A percentile compares a stretch with the other conserved stretches of the same genome.
Evolutionary conservation across 2,888 invertebrate species (phyloP).

Genomic region (Campoplex nolae): DNA sequence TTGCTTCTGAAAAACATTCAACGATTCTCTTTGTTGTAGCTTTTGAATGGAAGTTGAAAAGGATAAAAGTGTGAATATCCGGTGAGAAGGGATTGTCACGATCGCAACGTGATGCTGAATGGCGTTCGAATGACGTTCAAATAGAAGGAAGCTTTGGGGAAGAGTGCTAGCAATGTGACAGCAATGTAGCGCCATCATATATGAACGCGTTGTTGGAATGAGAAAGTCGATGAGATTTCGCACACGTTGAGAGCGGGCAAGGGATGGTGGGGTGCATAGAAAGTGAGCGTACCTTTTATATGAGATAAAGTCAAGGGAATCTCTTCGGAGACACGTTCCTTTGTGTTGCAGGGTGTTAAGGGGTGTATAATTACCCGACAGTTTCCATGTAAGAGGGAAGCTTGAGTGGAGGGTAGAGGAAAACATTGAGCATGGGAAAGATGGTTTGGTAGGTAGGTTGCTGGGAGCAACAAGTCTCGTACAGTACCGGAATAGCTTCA

Average conservation of each 20-base stretch:
- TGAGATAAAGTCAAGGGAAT: constrained; percentile 34
- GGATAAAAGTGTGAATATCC: not conserved
- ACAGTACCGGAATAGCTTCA: constrained; percentile 2
- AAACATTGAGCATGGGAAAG: constrained; percentile 1
- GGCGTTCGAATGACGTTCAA: not conserved
- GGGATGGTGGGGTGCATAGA: not conserved
- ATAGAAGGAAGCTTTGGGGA: not conserved
- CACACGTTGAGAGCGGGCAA: not conserved
- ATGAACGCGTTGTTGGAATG: not conserved
- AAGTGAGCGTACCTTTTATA: not conserved
- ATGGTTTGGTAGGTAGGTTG: constrained; percentile 6
- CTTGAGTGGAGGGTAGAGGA: constrained; percentile 8
- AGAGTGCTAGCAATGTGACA: not conserved
- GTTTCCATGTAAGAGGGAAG: constrained; percentile 15
- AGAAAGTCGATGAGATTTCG: not conserved
- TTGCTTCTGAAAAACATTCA: not conserved
- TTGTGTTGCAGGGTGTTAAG: constrained; percentile 29
- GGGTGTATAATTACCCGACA: constrained; percentile 43
- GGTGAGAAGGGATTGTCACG: not conserved
- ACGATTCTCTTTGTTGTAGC: not conserved
- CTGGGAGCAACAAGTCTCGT: constrained; percentile 48
- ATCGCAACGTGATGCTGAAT: not conserved
- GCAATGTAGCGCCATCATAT: not conserved
- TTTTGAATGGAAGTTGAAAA: not conserved
- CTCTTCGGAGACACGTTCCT: constrained; percentile 37